A percentile compares a stretch with the other conserved stretches of the same genome.
Evolutionary conservation across 2,113 vertebrate genomes (phyloP).

Genomic region (Syngnathus scovelli): DNA sequence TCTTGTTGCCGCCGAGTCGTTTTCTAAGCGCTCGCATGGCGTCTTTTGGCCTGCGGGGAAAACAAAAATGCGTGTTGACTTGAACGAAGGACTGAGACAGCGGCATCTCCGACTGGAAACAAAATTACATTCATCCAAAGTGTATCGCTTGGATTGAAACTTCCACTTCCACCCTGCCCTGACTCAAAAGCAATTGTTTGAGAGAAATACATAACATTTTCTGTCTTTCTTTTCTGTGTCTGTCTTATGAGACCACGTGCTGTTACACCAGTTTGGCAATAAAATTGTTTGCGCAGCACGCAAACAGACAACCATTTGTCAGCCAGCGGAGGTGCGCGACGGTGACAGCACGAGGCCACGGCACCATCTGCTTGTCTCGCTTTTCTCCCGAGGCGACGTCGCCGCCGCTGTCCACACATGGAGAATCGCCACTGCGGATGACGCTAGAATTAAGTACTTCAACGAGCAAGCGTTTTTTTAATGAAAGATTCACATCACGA

Average conservation of each 20-base stretch:
- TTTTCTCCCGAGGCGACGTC: constrained; percentile 36
- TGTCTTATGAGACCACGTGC: no score
- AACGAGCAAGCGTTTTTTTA: background rate
- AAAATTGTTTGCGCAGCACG: background rate
- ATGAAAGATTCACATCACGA: background rate
- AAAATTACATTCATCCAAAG: background rate
- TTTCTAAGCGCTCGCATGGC: constrained; percentile 93
- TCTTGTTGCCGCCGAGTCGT: constrained; percentile 89
- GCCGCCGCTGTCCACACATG: constrained; percentile 30
- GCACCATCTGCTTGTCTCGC: constrained; percentile 38
- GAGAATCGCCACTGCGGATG: constrained; percentile 27
- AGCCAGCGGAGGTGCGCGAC: constrained; percentile 32
- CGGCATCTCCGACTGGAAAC: constrained; percentile 14
- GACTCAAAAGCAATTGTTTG: no score
- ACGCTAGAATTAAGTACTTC: background rate
- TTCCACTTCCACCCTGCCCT: background rate
- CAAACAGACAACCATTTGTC: constrained; percentile 38
- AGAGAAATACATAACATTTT: no score
- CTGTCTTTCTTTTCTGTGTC: no score
- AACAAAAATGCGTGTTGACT: constrained; percentile 4
- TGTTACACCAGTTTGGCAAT: no score
- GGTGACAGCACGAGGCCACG: constrained; percentile 21
- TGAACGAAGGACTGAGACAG: constrained; percentile 3
- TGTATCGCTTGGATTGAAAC: background rate
- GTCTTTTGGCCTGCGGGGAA: constrained; percentile 86